Evolutionary conservation across 2,113 vertebrate genomes (phyloP), one percentile per base, ranked within the genome.

Genomic region (Xiphophorus maculatus): DNA sequence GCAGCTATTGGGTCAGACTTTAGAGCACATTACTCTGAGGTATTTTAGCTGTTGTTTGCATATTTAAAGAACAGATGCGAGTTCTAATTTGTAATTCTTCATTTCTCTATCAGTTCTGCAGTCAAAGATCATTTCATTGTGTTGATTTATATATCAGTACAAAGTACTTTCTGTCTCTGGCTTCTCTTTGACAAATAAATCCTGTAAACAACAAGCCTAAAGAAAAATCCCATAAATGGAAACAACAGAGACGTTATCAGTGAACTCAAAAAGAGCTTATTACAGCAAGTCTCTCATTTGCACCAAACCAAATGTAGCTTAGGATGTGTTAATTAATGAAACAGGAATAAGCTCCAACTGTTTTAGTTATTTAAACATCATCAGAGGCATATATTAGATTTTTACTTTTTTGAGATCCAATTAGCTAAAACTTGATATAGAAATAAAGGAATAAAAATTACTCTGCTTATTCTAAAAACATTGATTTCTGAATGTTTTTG

Each of bases 111-210:
- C 62, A 75, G 8, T 51, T 40, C 17, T 63, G 58, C 29, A 69
- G 60, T 73, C 60, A 29, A 32, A 60, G 33, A 67, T 66, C 30
- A 1, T 60, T 9, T 12, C 71, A 69, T 71, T 76, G 8, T 79
- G 2, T 42, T 44, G 19, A 71, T 81, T 80, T 71, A 67, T 60
- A 61, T 54, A 74, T 74, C 80, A 85, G 32, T 37, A 44, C 1
- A 12, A 9, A 66, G 15, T 63, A 60, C 73, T 73, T 44, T 77
- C 69, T 65, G 77, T 76, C 79, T 66, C 62, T 28, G n/a, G 70
- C 33, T 80, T 81, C 76, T 60, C 64, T 87, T 71, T 66, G 64
- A 84, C 65, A 69, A 83, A 73, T 84, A 82, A 83, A 85, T 79
- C 70, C 69, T 76, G 69, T 33, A 76, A 82, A 74, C 80, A 85